A percentile compares a stretch with the other conserved stretches of the same genome.
phyloP scores from a whole-genome alignment of 2,888 invertebrate species.

The Apodemia mormo region DNA sequence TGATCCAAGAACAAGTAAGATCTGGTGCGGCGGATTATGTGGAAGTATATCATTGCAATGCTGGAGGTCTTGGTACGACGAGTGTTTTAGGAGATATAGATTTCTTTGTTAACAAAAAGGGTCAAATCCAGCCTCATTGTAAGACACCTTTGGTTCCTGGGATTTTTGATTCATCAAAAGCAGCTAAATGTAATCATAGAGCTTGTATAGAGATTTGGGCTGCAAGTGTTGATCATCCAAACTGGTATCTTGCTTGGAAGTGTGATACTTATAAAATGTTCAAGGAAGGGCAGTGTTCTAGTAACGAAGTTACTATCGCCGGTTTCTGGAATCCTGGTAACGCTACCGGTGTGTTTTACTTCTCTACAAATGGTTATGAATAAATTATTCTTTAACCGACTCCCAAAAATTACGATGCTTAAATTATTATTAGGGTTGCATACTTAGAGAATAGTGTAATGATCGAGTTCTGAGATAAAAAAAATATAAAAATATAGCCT shows the following conservation, averaged over 20 bases:
- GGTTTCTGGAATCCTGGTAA: conserved; percentile 69
- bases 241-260: conserved; percentile 57
- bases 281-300: conserved; percentile 52
- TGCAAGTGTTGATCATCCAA: conserved; percentile 56
- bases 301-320: conserved; percentile 54
- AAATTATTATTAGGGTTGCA: too few relatives aligned
- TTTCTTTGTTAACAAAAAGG: conserved; percentile 83
- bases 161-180: conserved; percentile 60
- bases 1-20: conserved; percentile 69
- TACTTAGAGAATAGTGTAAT: too few relatives aligned
- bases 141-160: conserved; percentile 60
- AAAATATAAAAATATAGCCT: too few relatives aligned
- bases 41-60: conserved; percentile 83
- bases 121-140: conserved; percentile 80
- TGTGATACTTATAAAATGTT: conserved; percentile 62
- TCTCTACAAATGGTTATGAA: conserved; percentile 59
- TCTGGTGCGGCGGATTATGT: conserved; percentile 81
- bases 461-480: too few relatives aligned
- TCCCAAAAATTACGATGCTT: too few relatives aligned
- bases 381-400: conserved; percentile 1
- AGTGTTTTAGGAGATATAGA: conserved; percentile 79
- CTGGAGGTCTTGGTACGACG: conserved; percentile 74
- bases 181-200: conserved; percentile 68
- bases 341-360: conserved; percentile 63
- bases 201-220: conserved; percentile 63